These are phyloP conservation scores for Montipora capricornis DNA, from an alignment of 64 coral and sea anemone genomes.

Conservation along the genomic window DNA sequence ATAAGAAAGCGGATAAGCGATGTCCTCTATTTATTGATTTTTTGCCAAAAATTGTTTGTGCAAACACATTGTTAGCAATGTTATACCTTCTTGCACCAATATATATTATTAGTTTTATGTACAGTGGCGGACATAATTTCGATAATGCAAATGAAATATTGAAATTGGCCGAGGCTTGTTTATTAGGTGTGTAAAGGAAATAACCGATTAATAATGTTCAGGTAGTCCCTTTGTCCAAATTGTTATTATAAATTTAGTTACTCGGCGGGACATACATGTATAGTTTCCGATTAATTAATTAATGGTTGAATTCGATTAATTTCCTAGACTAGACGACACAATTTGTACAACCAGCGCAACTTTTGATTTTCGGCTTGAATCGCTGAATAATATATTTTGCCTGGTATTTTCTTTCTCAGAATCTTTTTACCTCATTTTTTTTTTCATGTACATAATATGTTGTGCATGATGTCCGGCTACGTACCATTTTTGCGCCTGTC, in stretches of 20 bases:
- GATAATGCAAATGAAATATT: conserved; percentile 18
- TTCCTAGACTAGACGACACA: not conserved
- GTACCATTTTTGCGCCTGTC: too few species aligned
- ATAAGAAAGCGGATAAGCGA: not conserved
- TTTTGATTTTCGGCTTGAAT: not conserved
- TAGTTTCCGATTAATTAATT: not conserved
- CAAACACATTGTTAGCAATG: conserved; percentile 8
- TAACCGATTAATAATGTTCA: not conserved
- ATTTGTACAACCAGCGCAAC: not conserved
- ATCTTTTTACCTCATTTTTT: too few species aligned
- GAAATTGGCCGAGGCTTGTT: not conserved
- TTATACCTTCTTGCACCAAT: conserved; percentile 15
- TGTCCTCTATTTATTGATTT: not conserved
- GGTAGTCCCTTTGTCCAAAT: not conserved
- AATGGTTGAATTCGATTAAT: too few species aligned
- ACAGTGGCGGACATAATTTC: not conserved
- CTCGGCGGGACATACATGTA: not conserved
- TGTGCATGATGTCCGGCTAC: too few species aligned
- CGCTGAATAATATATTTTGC: not conserved
- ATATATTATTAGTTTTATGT: not conserved
- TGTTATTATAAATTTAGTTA: not conserved
- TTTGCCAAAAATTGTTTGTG: not conserved
- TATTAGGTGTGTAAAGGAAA: not conserved
- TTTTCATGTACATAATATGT: too few species aligned
- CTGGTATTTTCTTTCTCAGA: not conserved